Evolutionary conservation across 2,797 vertebrate species (phyloP).

Genomic region (Catharus ustulatus): DNA sequence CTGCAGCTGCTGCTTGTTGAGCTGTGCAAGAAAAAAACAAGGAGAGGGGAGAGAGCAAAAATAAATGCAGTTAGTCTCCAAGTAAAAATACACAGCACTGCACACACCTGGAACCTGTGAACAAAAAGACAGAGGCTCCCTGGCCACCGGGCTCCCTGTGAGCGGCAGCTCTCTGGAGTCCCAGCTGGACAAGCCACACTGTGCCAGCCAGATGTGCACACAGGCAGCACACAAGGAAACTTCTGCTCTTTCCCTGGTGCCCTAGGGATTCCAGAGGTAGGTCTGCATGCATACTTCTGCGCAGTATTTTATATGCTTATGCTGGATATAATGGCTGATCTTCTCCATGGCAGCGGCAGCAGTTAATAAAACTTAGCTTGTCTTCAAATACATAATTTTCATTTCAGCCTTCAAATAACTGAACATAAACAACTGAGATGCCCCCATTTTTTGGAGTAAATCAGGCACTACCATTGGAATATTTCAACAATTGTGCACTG

Average conservation of each 20-base stretch:
- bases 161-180: not conserved
- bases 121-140: not conserved
- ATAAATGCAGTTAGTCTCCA: not conserved
- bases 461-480: not conserved
- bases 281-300: not conserved
- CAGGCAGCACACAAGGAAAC: not conserved
- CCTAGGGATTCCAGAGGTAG: not conserved
- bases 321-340: not conserved
- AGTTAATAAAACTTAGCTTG: not conserved
- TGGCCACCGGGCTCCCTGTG: not conserved
- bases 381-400: not conserved
- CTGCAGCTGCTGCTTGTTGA: slow-evolving; percentile 95
- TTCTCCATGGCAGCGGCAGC: not conserved
- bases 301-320: not conserved
- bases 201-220: rapidly evolving
- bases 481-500: not conserved
- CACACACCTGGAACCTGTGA: not conserved
- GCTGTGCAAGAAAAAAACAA: slow-evolving; percentile 72
- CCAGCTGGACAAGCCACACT: not conserved
- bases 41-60: not conserved
- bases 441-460: not conserved
- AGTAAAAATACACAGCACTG: not conserved
- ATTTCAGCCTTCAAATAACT: not conserved
- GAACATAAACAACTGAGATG: not conserved
- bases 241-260: not conserved